Conservation (phyloP, 1,140 invertebrate genomes). For the Pomacea maculata region DNA sequence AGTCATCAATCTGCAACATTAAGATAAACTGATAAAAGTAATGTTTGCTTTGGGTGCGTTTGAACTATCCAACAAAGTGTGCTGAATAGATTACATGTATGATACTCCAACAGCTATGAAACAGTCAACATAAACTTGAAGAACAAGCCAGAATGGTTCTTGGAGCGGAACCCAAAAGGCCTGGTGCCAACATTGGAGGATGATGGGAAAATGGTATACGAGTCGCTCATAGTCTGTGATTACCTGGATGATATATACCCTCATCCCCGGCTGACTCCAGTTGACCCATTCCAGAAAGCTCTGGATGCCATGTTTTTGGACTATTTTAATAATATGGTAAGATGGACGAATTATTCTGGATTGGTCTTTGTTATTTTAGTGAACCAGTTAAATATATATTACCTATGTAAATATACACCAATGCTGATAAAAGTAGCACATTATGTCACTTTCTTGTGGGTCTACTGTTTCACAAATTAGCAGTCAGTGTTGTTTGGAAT, state of each 20-base stretch:
- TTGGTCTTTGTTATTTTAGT: not conserved
- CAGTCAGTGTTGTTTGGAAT: no score
- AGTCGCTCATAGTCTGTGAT: constrained; percentile 83
- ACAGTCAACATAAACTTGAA: constrained; percentile 83
- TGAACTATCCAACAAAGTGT: not conserved
- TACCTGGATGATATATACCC: constrained; percentile 86
- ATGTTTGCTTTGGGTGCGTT: not conserved
- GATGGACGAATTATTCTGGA: not conserved
- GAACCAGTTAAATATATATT: not conserved
- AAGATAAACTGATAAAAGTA: not conserved
- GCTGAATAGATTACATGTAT: constrained; percentile 66
- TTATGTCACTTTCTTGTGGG: not conserved
- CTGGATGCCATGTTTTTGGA: constrained; percentile 84
- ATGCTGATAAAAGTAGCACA: not conserved
- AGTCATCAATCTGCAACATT: not conserved
- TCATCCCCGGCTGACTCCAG: constrained; percentile 73
- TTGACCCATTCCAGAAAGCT: constrained; percentile 79
- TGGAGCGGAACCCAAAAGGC: constrained; percentile 76
- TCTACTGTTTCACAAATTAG: not conserved
- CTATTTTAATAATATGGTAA: constrained; percentile 48
- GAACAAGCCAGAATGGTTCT: constrained; percentile 85
- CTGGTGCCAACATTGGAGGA: constrained; percentile 84
- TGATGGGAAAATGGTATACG: constrained; percentile 76
- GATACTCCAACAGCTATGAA: constrained; percentile 82
- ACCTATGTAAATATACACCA: not conserved